phyloP scores from a whole-genome alignment of 2,888 invertebrate genomes.

The Dryococelus australis region DNA sequence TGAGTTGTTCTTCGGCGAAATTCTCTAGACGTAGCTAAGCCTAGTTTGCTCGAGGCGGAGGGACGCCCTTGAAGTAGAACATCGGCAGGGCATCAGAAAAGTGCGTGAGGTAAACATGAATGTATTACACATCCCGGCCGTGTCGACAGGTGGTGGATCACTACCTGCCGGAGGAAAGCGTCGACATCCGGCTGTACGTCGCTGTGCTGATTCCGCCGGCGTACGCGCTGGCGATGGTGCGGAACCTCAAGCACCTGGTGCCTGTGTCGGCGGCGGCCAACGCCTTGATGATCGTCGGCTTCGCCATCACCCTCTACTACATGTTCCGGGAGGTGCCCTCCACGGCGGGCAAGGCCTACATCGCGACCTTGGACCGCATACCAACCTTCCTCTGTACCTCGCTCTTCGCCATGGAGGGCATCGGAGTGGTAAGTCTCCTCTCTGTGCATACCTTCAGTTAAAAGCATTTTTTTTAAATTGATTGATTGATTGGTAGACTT shows the following conservation, averaged over 20 bases:
- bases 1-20: no score
- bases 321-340: neutral
- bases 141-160: neutral
- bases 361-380: slow-evolving; percentile 43
- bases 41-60: no score
- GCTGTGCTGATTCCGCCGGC: slow-evolving; percentile 51
- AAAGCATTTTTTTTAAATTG: neutral
- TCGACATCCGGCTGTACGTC: slow-evolving; percentile 42
- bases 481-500: neutral
- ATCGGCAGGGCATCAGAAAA: no score
- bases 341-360: neutral
- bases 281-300: slow-evolving; percentile 56
- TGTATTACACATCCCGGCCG: no score
- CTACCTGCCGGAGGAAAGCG: neutral
- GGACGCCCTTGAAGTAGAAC: no score
- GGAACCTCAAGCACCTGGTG: slow-evolving; percentile 60
- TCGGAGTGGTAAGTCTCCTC: slow-evolving; percentile 71
- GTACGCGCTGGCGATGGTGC: slow-evolving; percentile 53
- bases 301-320: slow-evolving; percentile 24
- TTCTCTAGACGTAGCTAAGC: no score
- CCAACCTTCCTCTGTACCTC: slow-evolving; percentile 78
- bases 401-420: slow-evolving; percentile 97
- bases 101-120: no score
- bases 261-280: slow-evolving; percentile 64
- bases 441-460: neutral